A percentile compares a stretch with the other conserved stretches of the same genome.
Evolutionary conservation across 2,797 vertebrate species (phyloP).

Genomic region (Rachycentron canadum): DNA sequence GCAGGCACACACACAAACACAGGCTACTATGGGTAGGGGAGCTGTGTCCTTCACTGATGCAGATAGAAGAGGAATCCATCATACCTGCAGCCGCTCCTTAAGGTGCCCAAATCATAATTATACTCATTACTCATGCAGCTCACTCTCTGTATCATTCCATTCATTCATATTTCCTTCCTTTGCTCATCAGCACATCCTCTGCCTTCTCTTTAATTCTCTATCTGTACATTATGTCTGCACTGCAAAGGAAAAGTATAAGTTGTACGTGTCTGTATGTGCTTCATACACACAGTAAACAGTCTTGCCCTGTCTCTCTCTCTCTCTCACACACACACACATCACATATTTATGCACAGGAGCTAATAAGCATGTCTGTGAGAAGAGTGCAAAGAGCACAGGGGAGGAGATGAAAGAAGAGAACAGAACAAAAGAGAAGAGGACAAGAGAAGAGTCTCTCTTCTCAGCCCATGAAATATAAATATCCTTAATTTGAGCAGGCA

Average conservation of each 20-base stretch:
- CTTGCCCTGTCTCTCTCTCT: neutral
- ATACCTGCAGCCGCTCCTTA: conserved; percentile 65
- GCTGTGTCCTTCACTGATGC: conserved; percentile 69
- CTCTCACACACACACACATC: neutral
- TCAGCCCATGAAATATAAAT: conserved; percentile 73
- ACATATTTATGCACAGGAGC: conserved; percentile 36
- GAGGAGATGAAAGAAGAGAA: conserved; percentile 8
- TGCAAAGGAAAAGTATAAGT: conserved; percentile 12
- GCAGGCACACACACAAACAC: conserved; percentile 20
- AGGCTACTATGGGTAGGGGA: conserved; percentile 25
- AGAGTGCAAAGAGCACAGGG: conserved; percentile 11
- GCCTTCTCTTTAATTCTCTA: conserved; percentile 18
- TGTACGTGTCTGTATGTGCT: neutral
- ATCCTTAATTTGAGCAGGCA: conserved; percentile 56
- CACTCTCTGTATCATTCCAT: conserved; percentile 66
- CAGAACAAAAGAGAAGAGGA: conserved; percentile 2
- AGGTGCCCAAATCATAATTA: conserved; percentile 80
- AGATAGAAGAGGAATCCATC: conserved; percentile 75
- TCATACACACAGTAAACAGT: neutral
- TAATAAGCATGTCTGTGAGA: conserved; percentile 26
- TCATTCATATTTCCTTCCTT: conserved; percentile 65
- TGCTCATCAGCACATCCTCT: conserved; percentile 39
- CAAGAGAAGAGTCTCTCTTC: conserved; percentile 30
- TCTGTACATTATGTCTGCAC: conserved; percentile 2
- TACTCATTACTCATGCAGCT: conserved; percentile 81